Evolutionary conservation across 2,797 vertebrate genomes (phyloP), one percentile per base, ranked within the genome.

Genomic region (Megalops cyprinoides): DNA sequence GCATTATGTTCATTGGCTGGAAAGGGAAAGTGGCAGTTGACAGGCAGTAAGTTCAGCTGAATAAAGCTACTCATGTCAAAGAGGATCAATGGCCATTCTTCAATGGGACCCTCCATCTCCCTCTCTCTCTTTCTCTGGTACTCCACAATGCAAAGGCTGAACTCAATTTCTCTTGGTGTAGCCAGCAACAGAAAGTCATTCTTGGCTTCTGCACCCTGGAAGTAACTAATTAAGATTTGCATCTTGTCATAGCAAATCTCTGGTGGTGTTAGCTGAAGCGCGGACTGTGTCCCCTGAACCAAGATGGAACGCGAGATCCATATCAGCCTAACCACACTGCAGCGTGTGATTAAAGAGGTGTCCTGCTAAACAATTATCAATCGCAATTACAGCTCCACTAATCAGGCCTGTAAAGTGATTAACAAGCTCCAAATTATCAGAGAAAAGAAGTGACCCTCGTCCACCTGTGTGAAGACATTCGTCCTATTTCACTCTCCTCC

Each of bases 301-400:
- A 15, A 15, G 48, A 5, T 51, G 48, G 15, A n/a, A 51, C 37
- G 10, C 0, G 44, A 49, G 46, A 74, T 49, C n/a, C 15, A 44
- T 28, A 74, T 74, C 46, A 31, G 44, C 10, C 23, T 20, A 69
- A 37, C 65, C 8, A 78, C 46, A 48, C 86, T 84, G 79, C 77
- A 39, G 34, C 7, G 20, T 56, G 82, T 83, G 85, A 87, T 86
- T 87, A 80, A 85, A 88, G 79, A 84, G 58, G 83, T 82, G 79
- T 56, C 85, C 85, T 80, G 75, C 85, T 89, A 85, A 89, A 84
- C 82, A 81, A 85, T 86, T 87, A 92, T 90, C 88, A 87, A 91
- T 88, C 84, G 79, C 67, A 90, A 89, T 89, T 85, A 88, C 74
- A 86, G 9, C 15, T 67, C 28, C 44, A 80, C 82, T 83, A 83